Percentiles rank a stretch among this genome's conserved stretches.
Evolutionary conservation across 1,140 invertebrate species (phyloP).

Genomic region (Eriosoma lanigerum): DNA sequence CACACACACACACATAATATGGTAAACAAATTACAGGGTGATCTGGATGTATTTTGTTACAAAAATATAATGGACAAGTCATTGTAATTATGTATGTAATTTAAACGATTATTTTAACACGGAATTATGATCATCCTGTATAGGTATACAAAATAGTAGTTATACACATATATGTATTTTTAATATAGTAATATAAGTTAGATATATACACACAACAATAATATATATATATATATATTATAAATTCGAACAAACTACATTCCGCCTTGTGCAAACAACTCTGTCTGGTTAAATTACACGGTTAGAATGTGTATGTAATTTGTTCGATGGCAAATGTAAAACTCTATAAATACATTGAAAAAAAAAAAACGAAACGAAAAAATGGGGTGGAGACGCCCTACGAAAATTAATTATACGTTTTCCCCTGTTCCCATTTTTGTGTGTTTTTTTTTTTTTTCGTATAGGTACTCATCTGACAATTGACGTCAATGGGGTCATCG

Average conservation of each 20-base stretch:
- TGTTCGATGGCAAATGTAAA: constrained; percentile 45
- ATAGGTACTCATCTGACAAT: constrained; percentile 41
- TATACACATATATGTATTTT: neutral
- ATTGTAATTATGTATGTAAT: too few relatives aligned
- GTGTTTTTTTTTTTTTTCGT: constrained; percentile 6
- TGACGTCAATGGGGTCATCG: constrained; percentile 50
- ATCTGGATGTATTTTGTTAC: too few relatives aligned
- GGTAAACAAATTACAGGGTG: too few relatives aligned
- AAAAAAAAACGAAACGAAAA: neutral
- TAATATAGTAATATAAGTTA: constrained; percentile 14
- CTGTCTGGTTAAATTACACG: constrained; percentile 45
- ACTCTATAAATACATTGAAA: neutral
- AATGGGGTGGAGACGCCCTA: constrained; percentile 48
- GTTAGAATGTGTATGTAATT: constrained; percentile 48
- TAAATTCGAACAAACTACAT: constrained; percentile 35
- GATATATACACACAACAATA: neutral
- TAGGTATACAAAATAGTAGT: too few relatives aligned
- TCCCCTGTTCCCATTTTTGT: constrained; percentile 30
- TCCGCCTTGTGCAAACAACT: constrained; percentile 47
- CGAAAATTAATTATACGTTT: constrained; percentile 52
- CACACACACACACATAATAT: too few relatives aligned
- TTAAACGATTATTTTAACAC: too few relatives aligned
- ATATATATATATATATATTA: too few relatives aligned
- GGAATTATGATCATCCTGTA: too few relatives aligned
- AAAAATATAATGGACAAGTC: too few relatives aligned